Percentiles rank a stretch among this genome's conserved stretches.
Evolutionary conservation across 2,797 vertebrate species (phyloP).

Genomic region (Phoxinus dragarum): DNA sequence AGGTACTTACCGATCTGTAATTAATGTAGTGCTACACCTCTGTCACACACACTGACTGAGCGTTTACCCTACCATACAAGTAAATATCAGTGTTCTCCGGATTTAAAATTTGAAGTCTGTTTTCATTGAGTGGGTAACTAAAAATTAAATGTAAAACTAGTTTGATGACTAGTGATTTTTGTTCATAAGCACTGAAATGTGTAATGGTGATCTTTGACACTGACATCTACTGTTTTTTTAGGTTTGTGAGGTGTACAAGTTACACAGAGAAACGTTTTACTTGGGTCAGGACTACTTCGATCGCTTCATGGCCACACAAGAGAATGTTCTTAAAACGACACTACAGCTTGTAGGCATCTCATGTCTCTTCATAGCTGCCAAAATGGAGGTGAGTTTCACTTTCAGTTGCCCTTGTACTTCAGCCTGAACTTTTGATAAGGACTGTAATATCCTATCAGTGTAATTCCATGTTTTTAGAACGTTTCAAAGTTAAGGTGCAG

Average conservation of each 20-base stretch:
- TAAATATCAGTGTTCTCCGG: not conserved
- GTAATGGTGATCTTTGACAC: not conserved
- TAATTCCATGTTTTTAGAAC: not conserved
- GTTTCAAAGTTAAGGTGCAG: not conserved
- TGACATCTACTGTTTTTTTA: slow-evolving; percentile 59
- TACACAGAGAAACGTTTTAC: slow-evolving; percentile 95
- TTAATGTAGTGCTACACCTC: not conserved
- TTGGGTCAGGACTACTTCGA: slow-evolving; percentile 97
- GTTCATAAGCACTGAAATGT: not conserved
- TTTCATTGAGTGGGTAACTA: not conserved
- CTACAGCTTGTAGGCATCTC: slow-evolving; percentile 96
- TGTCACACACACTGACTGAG: not conserved
- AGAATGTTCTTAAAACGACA: slow-evolving; percentile 87
- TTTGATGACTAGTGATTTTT: no score
- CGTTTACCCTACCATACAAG: not conserved
- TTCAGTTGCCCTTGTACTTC: not conserved
- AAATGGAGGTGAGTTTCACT: slow-evolving; percentile 85
- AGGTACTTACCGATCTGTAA: not conserved
- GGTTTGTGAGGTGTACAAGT: slow-evolving; percentile 95
- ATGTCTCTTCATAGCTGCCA: slow-evolving; percentile 94
- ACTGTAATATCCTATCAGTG: not conserved
- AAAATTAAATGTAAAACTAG: not conserved
- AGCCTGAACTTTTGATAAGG: not conserved
- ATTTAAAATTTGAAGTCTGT: not conserved
- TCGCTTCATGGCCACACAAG: slow-evolving; percentile 95